Conservation (phyloP, 2,888 invertebrate species). For the Phyto melanocephala region DNA sequence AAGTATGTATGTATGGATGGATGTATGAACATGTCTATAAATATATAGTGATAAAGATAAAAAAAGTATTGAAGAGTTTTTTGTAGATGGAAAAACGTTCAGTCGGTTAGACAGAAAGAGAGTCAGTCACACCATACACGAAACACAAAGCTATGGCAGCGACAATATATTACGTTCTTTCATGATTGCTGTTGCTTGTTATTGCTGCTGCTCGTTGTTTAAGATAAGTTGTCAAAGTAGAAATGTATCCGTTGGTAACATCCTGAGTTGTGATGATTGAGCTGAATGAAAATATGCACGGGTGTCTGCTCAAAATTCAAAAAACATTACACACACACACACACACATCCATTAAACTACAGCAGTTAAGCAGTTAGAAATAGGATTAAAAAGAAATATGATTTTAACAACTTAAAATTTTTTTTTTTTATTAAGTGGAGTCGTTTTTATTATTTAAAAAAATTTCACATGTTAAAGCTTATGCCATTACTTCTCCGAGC, state of each 20-base stretch:
- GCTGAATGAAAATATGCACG: neutral
- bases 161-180: conserved; percentile 28
- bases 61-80: neutral
- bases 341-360: neutral
- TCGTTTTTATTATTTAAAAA: too few relatives aligned
- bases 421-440: too few relatives aligned
- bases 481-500: too few relatives aligned
- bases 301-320: neutral
- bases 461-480: too few relatives aligned
- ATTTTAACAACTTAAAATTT: neutral
- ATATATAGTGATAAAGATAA: neutral
- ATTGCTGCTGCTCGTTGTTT: neutral
- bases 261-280: conserved; percentile 49
- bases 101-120: neutral
- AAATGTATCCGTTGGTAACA: conserved; percentile 57
- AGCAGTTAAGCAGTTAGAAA: neutral
- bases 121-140: neutral
- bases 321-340: too few relatives aligned
- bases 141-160: conserved; percentile 12
- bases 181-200: neutral
- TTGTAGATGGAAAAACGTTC: neutral
- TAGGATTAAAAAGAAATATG: neutral
- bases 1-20: neutral
- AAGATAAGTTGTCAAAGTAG: conserved; percentile 55
- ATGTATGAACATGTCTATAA: too few relatives aligned